A percentile compares a stretch with the other conserved stretches of the same genome.
These are phyloP conservation scores for Linnaemya tessellans DNA, from an alignment of 2,888 invertebrate genomes.

Conservation along the genomic window DNA sequence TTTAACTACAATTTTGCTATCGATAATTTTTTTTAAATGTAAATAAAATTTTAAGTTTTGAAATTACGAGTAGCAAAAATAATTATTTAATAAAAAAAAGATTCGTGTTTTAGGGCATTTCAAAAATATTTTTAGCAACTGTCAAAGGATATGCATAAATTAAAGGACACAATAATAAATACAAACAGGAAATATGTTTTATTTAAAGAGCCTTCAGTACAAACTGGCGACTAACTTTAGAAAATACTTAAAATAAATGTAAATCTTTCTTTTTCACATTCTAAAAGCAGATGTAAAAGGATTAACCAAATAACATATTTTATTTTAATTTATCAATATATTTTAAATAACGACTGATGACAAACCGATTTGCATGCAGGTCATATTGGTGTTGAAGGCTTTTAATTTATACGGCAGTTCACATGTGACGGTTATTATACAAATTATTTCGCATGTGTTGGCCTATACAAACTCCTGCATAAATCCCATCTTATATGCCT, in stretches of 20 bases:
- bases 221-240: neutral
- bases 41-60: conserved; percentile 19
- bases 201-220: too few species aligned
- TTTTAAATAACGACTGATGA: neutral
- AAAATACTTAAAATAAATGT: conserved; percentile 1
- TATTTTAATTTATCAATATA: neutral
- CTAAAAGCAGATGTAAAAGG: neutral
- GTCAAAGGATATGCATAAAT: conserved; percentile 33
- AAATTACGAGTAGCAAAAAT: too few species aligned
- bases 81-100: neutral
- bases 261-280: neutral
- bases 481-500: conserved; percentile 97
- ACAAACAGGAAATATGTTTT: conserved; percentile 1
- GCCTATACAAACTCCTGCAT: conserved; percentile 98
- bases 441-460: conserved; percentile 90
- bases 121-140: neutral
- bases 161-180: neutral
- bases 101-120: neutral
- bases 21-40: neutral
- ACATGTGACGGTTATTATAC: conserved; percentile 88
- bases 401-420: conserved; percentile 89
- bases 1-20: neutral
- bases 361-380: conserved; percentile 83
- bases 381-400: conserved; percentile 91
- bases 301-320: conserved; percentile 2